Evolutionary conservation across 1,140 invertebrate genomes (phyloP), one percentile per base, ranked within the genome.

Genomic region (Cyclargus thomasi): DNA sequence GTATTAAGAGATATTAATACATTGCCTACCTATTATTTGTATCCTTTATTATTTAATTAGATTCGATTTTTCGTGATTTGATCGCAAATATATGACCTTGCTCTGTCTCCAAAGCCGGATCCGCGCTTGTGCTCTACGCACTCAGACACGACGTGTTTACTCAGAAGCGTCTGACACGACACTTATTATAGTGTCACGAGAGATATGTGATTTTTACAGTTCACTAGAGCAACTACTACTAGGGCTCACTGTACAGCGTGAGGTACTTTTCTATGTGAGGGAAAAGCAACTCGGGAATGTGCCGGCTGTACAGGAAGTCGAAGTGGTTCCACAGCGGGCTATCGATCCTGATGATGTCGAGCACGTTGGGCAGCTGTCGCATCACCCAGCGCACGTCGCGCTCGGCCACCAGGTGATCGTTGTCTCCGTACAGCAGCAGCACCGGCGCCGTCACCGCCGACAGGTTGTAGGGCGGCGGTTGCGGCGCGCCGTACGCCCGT

Each of bases 371-470:
- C 18, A 78, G 53, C 55, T 55, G 18, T 2, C 55, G 62, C 17
- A 53, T 10, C n/a, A 74, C 10, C 67, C 69, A 71, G 14, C 64
- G 10, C 7, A 72, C 62, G 55, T 78, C 79, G 59, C 68, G 22
- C n/a, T 62, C 16, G 29, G 72, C 71, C 8, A 75, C 66, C 2
- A 78, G 23, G 11, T 67, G 59, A 63, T 82, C 81, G 55, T 71
- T 77, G 63, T 73, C 65, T 1, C 74, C 76, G 55, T 70, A 70
- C 20, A 78, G 57, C 11, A 78, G 18, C 0, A 73, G 68, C 8
- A 75, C 74, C 8, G 92, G 91, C 39, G 84, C 72, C 53, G 80
- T 85, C 8, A 91, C 81, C 65, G 80, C 85, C 16, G 16, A 18
- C 23, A 63, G 7, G 16, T 63, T 39, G 29, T 63, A 63, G 6